These are phyloP conservation scores for Pandemis cinnamomeana DNA, from an alignment of 2,888 invertebrate genomes.

Conservation along the genomic window DNA sequence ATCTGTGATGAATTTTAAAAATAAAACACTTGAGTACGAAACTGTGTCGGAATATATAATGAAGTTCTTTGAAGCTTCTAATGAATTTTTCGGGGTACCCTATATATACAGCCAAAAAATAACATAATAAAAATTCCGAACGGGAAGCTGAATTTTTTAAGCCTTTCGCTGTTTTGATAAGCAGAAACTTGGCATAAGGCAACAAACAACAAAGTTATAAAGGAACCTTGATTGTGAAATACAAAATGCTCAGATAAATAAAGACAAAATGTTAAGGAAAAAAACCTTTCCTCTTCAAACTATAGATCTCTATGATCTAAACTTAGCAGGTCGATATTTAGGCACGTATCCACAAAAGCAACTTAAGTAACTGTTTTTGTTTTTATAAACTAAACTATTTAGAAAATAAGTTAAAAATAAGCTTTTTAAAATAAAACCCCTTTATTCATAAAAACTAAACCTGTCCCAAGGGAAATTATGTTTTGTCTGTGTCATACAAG, in stretches of 20 bases:
- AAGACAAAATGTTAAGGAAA: neutral
- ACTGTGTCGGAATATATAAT: constrained; percentile 12
- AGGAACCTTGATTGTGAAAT: neutral
- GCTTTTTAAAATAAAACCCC: too few species aligned
- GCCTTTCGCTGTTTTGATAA: neutral
- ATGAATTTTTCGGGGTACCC: constrained; percentile 10
- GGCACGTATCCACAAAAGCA: too few species aligned
- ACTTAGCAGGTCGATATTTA: too few species aligned
- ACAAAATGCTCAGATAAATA: neutral
- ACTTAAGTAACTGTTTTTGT: too few species aligned
- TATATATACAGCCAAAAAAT: constrained; percentile 15
- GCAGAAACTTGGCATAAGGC: neutral
- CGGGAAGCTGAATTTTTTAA: neutral
- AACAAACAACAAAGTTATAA: neutral
- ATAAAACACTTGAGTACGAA: neutral
- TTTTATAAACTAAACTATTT: too few species aligned
- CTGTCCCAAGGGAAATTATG: too few species aligned
- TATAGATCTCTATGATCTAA: too few species aligned
- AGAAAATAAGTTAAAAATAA: too few species aligned
- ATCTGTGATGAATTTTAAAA: neutral
- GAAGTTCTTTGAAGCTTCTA: constrained; percentile 17
- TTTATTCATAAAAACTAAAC: too few species aligned
- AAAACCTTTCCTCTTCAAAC: neutral
- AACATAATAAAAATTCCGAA: neutral
- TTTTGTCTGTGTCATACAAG: too few species aligned